Percentiles rank a stretch among this genome's conserved stretches.
Evolutionary conservation across 2,113 vertebrate species (phyloP).

Genomic region (Coptodon rendalli): DNA sequence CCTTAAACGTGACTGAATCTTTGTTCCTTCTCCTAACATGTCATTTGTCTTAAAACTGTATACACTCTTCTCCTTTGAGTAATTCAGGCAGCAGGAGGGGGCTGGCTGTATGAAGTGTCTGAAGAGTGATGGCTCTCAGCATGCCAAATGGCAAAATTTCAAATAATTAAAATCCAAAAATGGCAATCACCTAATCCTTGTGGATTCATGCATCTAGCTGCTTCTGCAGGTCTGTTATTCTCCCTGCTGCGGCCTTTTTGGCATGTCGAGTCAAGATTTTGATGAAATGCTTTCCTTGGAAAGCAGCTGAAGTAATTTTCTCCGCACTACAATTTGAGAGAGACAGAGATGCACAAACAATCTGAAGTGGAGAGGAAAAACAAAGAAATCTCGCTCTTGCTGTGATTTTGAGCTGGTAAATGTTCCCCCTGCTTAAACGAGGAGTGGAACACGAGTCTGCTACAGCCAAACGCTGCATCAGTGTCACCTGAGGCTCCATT

Average conservation of each 20-base stretch:
- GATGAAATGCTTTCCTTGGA: background rate
- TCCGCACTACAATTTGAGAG: background rate
- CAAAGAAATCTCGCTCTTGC: background rate
- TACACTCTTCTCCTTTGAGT: background rate
- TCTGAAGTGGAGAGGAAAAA: background rate
- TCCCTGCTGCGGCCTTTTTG: background rate
- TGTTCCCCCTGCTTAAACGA: background rate
- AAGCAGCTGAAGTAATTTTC: slow-evolving; percentile 21
- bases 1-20: background rate
- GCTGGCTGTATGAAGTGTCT: background rate
- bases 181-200: background rate
- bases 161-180: background rate
- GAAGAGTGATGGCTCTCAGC: background rate
- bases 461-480: background rate
- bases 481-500: background rate
- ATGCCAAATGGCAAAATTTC: background rate
- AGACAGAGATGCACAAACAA: background rate
- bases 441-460: background rate
- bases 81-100: background rate
- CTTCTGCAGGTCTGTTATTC: background rate
- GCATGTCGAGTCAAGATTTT: background rate
- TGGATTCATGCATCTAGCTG: background rate
- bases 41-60: background rate
- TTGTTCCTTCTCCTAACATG: background rate
- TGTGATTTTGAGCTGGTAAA: background rate